Evolutionary conservation across 2,113 vertebrate species (phyloP), one percentile per base, ranked within the genome.

Genomic region (Cynocephalus volans): DNA sequence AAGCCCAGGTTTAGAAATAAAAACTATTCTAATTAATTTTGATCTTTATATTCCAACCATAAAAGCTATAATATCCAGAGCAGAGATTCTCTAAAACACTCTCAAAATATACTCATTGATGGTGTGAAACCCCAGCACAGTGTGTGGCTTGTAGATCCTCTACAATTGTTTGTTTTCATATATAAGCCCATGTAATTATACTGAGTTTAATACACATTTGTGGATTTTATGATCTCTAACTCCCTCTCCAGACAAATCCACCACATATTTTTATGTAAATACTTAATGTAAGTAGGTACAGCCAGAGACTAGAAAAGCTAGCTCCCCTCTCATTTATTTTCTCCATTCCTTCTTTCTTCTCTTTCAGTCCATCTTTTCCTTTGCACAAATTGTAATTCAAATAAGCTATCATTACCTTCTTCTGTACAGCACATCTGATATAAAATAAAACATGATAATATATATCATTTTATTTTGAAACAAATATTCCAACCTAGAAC

Each of bases 1-100:
- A 95, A 89, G 28, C 50, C 76, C 28, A 76, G 81, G 24, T 84
- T 81, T 41, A 92, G 48, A 41, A 56, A 80, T 31, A 82, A 73
- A 50, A 93, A 13, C 15, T 6, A 54, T 64, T 79, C 52, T 58
- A 58, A 70, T 60, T 82, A 67, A 65, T 56, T 76, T 81, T 96
- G 4, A 81, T 81, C 62, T 75, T 81, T 62, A 82, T 48, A 60
- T 36, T 12, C 62, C 45, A 21, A 26, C 1, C 18, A 1, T 13
- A 7, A 62, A 58, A 67, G 15, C 12, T n/a, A 2, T 82, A 72
- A 45, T 33, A 64, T 79, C 24, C 13, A 52, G 31, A 80, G 2
- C 3, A 76, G 10, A 84, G n/a, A 80, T 75, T 75, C 36, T 36
- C 50, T 84, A 84, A 93, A 87, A 90, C 0, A 72, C 6, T 87